phyloP scores from a whole-genome alignment of 2,888 invertebrate genomes.

The Scelioninae gen. 2 region DNA sequence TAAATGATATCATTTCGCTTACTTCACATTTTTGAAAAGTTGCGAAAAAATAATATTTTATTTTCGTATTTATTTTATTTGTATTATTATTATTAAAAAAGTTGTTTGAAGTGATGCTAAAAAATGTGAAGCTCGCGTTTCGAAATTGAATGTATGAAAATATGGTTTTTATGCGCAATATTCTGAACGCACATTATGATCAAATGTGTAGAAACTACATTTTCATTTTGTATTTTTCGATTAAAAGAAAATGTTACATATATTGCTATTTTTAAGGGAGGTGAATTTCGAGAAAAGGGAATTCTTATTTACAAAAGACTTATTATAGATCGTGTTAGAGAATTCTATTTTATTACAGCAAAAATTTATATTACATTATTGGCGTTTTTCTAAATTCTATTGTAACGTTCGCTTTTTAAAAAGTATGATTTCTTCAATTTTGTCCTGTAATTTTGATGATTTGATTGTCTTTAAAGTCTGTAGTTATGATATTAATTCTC shows the following conservation, averaged over 20 bases:
- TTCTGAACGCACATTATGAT: conserved; percentile 51
- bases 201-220: conserved; percentile 51
- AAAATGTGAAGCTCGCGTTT: conserved; percentile 45
- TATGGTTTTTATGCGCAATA: conserved; percentile 56
- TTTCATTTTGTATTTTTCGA: conserved; percentile 47
- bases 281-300: conserved; percentile 40
- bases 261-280: conserved; percentile 48
- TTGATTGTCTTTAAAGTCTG: no score
- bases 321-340: conserved; percentile 65
- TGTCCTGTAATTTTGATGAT: no score
- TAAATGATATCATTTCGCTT: conserved; percentile 37
- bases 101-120: no score
- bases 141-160: conserved; percentile 39
- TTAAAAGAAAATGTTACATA: conserved; percentile 27
- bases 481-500: no score
- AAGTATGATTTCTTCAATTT: no score
- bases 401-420: no score
- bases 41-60: no score
- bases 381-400: conserved; percentile 63
- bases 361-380: conserved; percentile 65
- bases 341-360: conserved; percentile 70
- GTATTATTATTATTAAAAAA: no score
- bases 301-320: conserved; percentile 58
- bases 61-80: no score
- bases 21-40: conserved; percentile 42